Evolutionary conservation across 1,140 invertebrate genomes (phyloP).

Genomic region (Scaptomyza graminum): DNA sequence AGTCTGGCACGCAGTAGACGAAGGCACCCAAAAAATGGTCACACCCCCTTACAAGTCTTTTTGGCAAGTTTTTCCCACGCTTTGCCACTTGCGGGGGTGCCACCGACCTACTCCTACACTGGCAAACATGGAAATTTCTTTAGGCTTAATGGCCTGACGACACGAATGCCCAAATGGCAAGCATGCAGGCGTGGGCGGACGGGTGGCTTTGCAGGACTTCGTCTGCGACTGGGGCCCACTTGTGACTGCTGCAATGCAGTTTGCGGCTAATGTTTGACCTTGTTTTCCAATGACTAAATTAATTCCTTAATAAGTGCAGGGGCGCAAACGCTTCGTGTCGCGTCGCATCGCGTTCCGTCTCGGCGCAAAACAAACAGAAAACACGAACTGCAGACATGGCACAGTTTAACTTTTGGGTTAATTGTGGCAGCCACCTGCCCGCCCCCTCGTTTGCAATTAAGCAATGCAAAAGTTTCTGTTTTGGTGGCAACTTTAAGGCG

Average conservation of each 20-base stretch:
- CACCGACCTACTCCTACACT: conserved; percentile 24
- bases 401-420: conserved; percentile 57
- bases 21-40: conserved; percentile 11
- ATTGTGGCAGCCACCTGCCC: conserved; percentile 30
- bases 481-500: conserved; percentile 60
- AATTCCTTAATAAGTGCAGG: conserved; percentile 79
- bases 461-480: conserved; percentile 59
- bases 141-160: conserved; percentile 65
- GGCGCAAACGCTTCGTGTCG: conserved; percentile 1
- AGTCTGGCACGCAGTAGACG: conserved; percentile 68
- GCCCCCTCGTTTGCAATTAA: conserved; percentile 57
- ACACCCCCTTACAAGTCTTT: conserved; percentile 42
- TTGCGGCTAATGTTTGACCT: conserved; percentile 82
- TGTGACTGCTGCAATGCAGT: conserved; percentile 79
- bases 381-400: conserved; percentile 75
- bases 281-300: conserved; percentile 82
- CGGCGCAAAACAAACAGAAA: conserved; percentile 52
- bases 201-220: conserved; percentile 4
- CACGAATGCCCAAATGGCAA: conserved; percentile 57
- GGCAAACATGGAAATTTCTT: conserved; percentile 72
- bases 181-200: conserved; percentile 41
- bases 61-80: conserved; percentile 76
- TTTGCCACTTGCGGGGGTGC: conserved; percentile 47
- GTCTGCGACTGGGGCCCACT: conserved; percentile 10
- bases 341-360: not conserved